Conservation (phyloP, 2,797 vertebrate genomes). For the Tarsius wallacei region DNA sequence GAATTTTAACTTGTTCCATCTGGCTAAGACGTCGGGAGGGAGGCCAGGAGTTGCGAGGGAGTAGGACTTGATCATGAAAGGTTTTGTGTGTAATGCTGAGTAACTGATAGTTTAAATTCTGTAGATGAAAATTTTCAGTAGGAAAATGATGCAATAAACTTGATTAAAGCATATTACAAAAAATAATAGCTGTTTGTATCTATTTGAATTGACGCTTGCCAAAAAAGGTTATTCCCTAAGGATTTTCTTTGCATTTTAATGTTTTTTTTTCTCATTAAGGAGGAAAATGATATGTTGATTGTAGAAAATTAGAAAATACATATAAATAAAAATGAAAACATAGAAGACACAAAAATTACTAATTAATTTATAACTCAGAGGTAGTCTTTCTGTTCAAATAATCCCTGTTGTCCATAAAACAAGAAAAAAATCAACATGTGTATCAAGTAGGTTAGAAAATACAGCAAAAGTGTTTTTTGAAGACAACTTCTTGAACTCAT, state of each 20-base stretch:
- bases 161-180: background rate
- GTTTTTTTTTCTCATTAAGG: background rate
- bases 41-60: background rate
- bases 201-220: constrained; percentile 31
- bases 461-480: background rate
- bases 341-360: background rate
- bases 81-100: constrained; percentile 25
- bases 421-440: constrained; percentile 12
- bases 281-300: constrained; percentile 32
- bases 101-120: constrained; percentile 40
- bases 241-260: constrained; percentile 10
- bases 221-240: constrained; percentile 32
- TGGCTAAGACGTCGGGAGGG: background rate
- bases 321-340: constrained; percentile 56
- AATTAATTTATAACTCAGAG: background rate
- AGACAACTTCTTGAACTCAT: background rate
- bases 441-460: constrained; percentile 52
- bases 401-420: background rate
- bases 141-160: background rate
- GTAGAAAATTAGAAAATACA: constrained; percentile 16
- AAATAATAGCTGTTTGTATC: background rate
- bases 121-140: constrained; percentile 16
- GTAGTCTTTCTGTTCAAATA: background rate
- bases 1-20: background rate
- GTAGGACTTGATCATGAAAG: background rate